A percentile compares a stretch with the other conserved stretches of the same genome.
These are phyloP conservation scores for Varroa destructor DNA, from an alignment of 1,140 invertebrate species.

Conservation along the genomic window DNA sequence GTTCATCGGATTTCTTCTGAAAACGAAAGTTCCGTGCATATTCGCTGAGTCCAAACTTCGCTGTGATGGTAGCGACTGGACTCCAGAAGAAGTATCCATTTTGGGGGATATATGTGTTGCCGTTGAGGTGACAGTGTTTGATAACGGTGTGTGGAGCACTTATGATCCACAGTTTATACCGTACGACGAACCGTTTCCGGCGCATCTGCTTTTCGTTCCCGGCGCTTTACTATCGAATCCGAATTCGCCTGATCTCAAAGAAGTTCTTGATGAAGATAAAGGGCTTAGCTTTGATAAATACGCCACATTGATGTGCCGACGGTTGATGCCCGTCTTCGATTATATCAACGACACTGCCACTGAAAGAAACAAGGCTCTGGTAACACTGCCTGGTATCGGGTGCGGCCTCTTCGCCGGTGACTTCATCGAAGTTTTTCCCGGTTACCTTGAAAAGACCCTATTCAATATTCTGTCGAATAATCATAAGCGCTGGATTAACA, in stretches of 20 bases:
- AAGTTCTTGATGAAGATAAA: background rate
- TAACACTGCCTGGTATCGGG: conserved; percentile 6
- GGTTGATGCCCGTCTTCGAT: conserved; percentile 8
- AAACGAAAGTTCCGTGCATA: conserved; percentile 7
- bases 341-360: background rate
- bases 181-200: background rate
- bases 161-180: background rate
- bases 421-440: background rate
- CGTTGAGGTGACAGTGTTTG: conserved; percentile 7
- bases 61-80: conserved; percentile 3
- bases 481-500: background rate
- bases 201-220: conserved; percentile 25
- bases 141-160: conserved; percentile 7
- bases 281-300: conserved; percentile 8
- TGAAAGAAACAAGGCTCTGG: background rate
- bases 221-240: background rate
- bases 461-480: background rate
- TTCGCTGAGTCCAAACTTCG: conserved; percentile 4
- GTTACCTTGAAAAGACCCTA: background rate
- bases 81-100: background rate
- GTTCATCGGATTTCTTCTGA: background rate
- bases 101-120: conserved; percentile 6
- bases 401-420: conserved; percentile 6
- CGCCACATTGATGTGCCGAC: conserved; percentile 1
- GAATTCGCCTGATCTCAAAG: background rate